Evolutionary conservation across 1,140 invertebrate species (phyloP).

Genomic region (Drosophila erecta): DNA sequence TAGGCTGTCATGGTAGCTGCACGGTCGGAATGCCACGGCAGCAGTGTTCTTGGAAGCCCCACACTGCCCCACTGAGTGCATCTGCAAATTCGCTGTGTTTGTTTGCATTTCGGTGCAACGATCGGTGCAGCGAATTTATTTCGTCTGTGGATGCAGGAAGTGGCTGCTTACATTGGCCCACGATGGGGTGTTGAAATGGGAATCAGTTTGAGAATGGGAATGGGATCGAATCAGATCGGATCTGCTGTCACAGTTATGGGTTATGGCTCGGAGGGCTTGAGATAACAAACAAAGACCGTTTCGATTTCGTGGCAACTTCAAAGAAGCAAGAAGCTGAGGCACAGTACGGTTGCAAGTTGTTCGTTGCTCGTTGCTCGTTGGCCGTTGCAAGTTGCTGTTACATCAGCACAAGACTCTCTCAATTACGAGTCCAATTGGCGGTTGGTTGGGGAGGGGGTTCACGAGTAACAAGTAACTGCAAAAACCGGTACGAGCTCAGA

Average conservation of each 20-base stretch:
- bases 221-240: conserved; percentile 14
- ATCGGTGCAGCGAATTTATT: conserved; percentile 18
- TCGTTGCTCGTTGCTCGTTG: no score
- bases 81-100: conserved; percentile 51
- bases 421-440: conserved; percentile 75
- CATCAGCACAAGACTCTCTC: conserved; percentile 74
- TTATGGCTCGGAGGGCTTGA: conserved; percentile 35
- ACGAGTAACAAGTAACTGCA: conserved; percentile 77
- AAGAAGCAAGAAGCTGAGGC: conserved; percentile 42
- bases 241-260: conserved; percentile 44
- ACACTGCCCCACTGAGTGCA: conserved; percentile 6
- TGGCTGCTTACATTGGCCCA: conserved; percentile 60
- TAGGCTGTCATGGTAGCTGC: conserved; percentile 80
- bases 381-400: conserved; percentile 60
- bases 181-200: conserved; percentile 72
- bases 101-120: conserved; percentile 49
- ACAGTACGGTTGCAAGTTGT: conserved; percentile 35
- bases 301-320: conserved; percentile 60
- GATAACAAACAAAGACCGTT: conserved; percentile 70
- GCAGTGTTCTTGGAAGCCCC: conserved; percentile 56
- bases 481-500: conserved; percentile 66
- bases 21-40: conserved; percentile 72
- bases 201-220: conserved; percentile 52
- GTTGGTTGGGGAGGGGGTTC: conserved; percentile 12
- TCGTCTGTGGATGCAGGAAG: conserved; percentile 64